phyloP scores from a whole-genome alignment of 2,888 invertebrate species.

The Chrysomela aeneicollis region DNA sequence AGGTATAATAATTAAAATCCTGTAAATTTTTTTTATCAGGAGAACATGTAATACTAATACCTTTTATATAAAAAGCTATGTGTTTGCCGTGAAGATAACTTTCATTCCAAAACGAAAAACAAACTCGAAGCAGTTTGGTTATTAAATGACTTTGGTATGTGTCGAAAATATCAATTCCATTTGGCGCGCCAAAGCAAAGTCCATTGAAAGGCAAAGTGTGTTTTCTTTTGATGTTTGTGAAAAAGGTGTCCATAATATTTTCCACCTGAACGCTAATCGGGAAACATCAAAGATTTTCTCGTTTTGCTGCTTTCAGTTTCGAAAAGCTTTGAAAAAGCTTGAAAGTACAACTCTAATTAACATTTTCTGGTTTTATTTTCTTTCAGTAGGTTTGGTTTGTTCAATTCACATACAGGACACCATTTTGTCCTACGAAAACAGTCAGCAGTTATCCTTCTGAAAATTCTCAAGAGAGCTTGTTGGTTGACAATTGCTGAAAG shows the following conservation, averaged over 20 bases:
- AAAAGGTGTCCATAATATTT: conserved; percentile 31
- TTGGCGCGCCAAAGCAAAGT: conserved; percentile 27
- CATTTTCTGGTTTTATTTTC: not conserved
- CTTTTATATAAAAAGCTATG: not conserved
- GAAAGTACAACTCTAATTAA: conserved; percentile 10
- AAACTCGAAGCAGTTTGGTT: conserved; percentile 16
- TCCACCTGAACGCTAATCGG: conserved; percentile 32
- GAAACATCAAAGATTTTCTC: conserved; percentile 29
- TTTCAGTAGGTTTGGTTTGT: too few relatives aligned
- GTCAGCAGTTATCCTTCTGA: too few relatives aligned
- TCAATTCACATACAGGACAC: too few relatives aligned
- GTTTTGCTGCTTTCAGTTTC: conserved; percentile 25
- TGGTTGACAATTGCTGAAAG: too few relatives aligned
- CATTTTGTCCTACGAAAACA: too few relatives aligned
- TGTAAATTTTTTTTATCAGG: too few relatives aligned
- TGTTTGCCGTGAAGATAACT: not conserved
- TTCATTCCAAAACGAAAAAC: not conserved
- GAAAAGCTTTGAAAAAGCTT: conserved; percentile 13
- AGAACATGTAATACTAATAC: too few relatives aligned
- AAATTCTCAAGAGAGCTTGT: too few relatives aligned
- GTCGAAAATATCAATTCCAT: conserved; percentile 30
- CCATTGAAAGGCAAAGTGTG: conserved; percentile 30
- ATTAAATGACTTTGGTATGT: too few relatives aligned
- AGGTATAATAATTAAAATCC: too few relatives aligned
- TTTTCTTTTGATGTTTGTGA: conserved; percentile 33